Percentiles rank a stretch among this genome's conserved stretches.
Conservation (phyloP, 2,888 invertebrate genomes). For the Pegoplata infirma region DNA sequence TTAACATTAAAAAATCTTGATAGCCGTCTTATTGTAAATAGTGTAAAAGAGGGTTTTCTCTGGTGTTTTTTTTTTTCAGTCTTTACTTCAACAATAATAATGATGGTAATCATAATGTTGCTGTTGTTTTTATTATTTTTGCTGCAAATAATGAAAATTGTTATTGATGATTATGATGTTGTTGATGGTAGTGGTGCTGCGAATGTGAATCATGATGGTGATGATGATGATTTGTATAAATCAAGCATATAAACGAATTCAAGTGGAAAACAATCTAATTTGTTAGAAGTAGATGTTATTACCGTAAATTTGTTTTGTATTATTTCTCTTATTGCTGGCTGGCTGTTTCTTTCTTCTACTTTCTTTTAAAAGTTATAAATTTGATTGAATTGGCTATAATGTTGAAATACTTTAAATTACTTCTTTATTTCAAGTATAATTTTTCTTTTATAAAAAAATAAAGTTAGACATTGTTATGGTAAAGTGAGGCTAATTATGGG, state of each 20-base stretch:
- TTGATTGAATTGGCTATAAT: slow-evolving; percentile 51
- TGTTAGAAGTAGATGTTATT: slow-evolving; percentile 68
- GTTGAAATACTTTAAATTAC: slow-evolving; percentile 42
- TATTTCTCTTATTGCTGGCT: slow-evolving; percentile 27
- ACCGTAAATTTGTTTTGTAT: slow-evolving; percentile 57
- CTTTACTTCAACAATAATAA: slow-evolving; percentile 14
- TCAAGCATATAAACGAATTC: slow-evolving; percentile 72
- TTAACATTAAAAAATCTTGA: too few relatives aligned
- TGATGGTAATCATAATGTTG: slow-evolving; percentile 39
- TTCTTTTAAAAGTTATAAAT: slow-evolving; percentile 26
- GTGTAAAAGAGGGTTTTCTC: too few relatives aligned
- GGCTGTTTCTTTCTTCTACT: slow-evolving; percentile 13
- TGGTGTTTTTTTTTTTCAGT: too few relatives aligned
- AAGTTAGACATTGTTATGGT: too few relatives aligned
- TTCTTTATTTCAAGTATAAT: slow-evolving; percentile 24
- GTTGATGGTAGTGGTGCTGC: slow-evolving; percentile 8
- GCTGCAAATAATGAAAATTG: slow-evolving; percentile 40
- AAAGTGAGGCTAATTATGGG: too few relatives aligned
- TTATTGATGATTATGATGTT: slow-evolving; percentile 36
- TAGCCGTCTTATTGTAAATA: too few relatives aligned
- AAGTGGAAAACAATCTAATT: slow-evolving; percentile 78
- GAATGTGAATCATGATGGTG: neutral
- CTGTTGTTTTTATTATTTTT: slow-evolving; percentile 12
- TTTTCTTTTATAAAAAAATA: too few relatives aligned
- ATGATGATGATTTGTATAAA: slow-evolving; percentile 59